Percentiles rank a stretch among this genome's conserved stretches.
These are phyloP conservation scores for Odontocerum albicorne DNA, from an alignment of 2,888 invertebrate species.

Conservation along the genomic window DNA sequence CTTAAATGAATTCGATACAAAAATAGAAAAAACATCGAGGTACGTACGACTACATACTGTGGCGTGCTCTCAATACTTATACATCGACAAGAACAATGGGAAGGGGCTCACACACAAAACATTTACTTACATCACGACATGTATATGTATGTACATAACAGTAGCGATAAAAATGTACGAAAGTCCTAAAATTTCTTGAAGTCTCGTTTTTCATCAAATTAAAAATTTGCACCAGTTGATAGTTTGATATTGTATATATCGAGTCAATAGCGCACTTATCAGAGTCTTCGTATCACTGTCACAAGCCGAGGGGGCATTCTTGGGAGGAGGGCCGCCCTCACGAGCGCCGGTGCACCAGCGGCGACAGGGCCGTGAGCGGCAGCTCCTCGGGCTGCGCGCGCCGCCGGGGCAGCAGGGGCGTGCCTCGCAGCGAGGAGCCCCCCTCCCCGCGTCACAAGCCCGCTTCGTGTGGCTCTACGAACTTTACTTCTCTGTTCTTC, in stretches of 20 bases:
- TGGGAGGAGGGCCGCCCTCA: neutral
- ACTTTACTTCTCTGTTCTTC: conserved; percentile 57
- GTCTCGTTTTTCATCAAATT: too few relatives aligned
- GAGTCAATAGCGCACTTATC: too few relatives aligned
- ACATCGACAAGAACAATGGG: conserved; percentile 4
- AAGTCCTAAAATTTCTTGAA: too few relatives aligned
- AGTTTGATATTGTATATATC: too few relatives aligned
- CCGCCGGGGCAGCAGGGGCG: conserved; percentile 44
- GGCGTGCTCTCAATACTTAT: conserved; percentile 12
- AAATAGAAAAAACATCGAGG: conserved; percentile 12
- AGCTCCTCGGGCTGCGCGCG: conserved; percentile 55
- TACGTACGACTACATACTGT: conserved; percentile 5
- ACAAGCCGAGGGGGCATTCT: conserved; percentile 1
- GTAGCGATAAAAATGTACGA: too few relatives aligned
- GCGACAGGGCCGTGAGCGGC: conserved; percentile 45
- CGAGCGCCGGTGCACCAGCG: neutral
- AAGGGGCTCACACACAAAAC: conserved; percentile 2
- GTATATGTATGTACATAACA: too few relatives aligned
- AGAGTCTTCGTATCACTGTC: neutral
- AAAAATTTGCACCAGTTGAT: too few relatives aligned
- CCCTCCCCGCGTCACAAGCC: conserved; percentile 57
- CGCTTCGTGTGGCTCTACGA: conserved; percentile 47
- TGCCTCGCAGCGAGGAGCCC: conserved; percentile 48
- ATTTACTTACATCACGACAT: conserved; percentile 5
- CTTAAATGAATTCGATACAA: conserved; percentile 6